Conservation (phyloP, 2,113 vertebrate species). For the Callocephalon fimbriatum region DNA sequence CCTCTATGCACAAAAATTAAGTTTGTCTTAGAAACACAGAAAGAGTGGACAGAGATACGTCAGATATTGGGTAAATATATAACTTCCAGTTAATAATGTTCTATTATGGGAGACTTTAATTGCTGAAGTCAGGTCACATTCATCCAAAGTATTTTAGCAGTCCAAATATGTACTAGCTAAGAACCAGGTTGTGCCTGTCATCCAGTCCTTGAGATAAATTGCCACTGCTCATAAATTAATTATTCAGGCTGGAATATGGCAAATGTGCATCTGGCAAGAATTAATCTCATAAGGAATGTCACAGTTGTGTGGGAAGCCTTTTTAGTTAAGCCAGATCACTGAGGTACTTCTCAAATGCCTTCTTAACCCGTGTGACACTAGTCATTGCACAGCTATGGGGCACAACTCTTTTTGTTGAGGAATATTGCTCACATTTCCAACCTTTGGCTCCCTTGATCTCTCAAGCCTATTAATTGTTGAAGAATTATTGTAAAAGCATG, state of each 20-base stretch:
- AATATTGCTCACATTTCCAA: background rate
- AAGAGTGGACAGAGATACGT: conserved; percentile 84
- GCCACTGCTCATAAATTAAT: background rate
- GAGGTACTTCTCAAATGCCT: background rate
- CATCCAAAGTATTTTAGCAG: background rate
- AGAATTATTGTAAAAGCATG: background rate
- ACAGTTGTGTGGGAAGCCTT: background rate
- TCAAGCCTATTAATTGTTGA: background rate
- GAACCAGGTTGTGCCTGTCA: background rate
- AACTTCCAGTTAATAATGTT: background rate
- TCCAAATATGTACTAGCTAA: background rate
- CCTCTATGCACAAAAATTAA: conserved; percentile 84
- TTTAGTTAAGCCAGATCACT: background rate
- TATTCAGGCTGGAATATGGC: background rate
- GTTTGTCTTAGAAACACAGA: conserved; percentile 78
- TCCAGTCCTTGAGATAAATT: background rate
- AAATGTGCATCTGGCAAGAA: background rate
- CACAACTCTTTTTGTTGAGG: background rate
- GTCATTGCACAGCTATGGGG: background rate
- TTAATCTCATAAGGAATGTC: background rate
- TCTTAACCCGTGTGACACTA: background rate
- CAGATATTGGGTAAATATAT: conserved; percentile 77
- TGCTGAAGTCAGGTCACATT: background rate
- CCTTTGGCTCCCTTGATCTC: background rate
- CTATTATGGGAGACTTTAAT: background rate